Evolutionary conservation across 1,140 invertebrate genomes (phyloP), one percentile per base, ranked within the genome.

Genomic region (Epicauta chinensis): DNA sequence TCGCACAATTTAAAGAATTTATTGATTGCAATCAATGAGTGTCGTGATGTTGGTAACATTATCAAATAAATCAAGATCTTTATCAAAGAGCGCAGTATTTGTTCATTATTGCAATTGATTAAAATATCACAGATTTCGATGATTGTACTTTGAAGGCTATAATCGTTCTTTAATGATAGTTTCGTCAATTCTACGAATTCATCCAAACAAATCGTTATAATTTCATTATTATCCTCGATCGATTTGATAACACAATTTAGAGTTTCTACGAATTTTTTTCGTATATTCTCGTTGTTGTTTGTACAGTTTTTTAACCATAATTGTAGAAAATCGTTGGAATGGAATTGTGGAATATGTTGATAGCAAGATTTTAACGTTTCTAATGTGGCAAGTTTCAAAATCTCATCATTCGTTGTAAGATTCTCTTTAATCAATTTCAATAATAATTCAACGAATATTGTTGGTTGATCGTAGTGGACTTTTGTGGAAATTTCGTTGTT

Each of bases 11-110:
- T 77, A 49, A 74, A 73, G 3, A 80, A 72, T 59, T 73, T 81
- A 31, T 81, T 73, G 0, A 77, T 69, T 1, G 77, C 79, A 58
- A 82, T 80, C 32, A 76, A 74, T 1, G 75, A 73, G n/a, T 84
- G 70, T 38, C 75, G 73, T 5, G 82, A 81, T 23, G 76, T 77
- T 1, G 78, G 76, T 61, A 82, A 74, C 63, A 86, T 75, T 53
- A 86, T 76, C 43, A 81, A 80, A 65, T 80, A 80, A 11, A 85
- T 70, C 2, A 79, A 73, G 43, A 83, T 69, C 61, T 81, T 83
- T 31, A 77, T 78, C 55, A 68, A 13, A 3, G 34, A 69, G 16
- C 75, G 74, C 16, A 80, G 69, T n/a, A 81, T 62, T 30, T 51
- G 49, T 1, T 76, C 73, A 51, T 71, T 66, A 82, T 73, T 63